These are phyloP conservation scores for Papilio glaucus DNA, from an alignment of 1,140 invertebrate species.

Conservation along the genomic window DNA sequence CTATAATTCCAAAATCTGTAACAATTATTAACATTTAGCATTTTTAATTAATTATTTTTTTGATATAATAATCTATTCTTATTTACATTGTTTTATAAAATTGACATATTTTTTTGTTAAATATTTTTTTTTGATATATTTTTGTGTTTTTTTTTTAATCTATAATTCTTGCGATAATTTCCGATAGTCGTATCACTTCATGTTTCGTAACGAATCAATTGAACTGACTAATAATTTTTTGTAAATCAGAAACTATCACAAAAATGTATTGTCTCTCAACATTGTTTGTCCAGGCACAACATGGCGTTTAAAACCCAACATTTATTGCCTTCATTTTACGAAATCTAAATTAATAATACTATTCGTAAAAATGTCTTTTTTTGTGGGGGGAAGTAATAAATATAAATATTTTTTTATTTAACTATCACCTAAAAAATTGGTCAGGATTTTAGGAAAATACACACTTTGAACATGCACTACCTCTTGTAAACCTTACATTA, in stretches of 20 bases:
- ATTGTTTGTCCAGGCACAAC: constrained; percentile 72
- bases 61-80: constrained; percentile 76
- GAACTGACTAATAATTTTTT: constrained; percentile 41
- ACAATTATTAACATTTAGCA: constrained; percentile 74
- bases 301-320: constrained; percentile 77
- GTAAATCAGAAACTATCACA: constrained; percentile 59
- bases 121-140: constrained; percentile 70
- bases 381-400: constrained; percentile 80
- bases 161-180: constrained; percentile 56
- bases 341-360: constrained; percentile 83
- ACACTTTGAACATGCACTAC: constrained; percentile 69
- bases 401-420: constrained; percentile 76
- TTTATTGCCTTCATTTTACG: constrained; percentile 74
- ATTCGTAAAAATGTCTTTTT: constrained; percentile 83
- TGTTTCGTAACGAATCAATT: constrained; percentile 24
- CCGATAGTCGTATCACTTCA: constrained; percentile 38
- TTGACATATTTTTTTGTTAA: constrained; percentile 75
- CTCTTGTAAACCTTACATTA: constrained; percentile 22
- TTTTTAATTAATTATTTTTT: constrained; percentile 64
- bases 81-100: constrained; percentile 79
- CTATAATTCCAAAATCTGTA: constrained; percentile 66
- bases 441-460: constrained; percentile 77
- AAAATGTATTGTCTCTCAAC: constrained; percentile 75
- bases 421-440: constrained; percentile 79
- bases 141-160: constrained; percentile 40